Base-by-base conservation (phyloP, 1,140 invertebrate genomes). In the Panagrolaimus sp. region DNA sequence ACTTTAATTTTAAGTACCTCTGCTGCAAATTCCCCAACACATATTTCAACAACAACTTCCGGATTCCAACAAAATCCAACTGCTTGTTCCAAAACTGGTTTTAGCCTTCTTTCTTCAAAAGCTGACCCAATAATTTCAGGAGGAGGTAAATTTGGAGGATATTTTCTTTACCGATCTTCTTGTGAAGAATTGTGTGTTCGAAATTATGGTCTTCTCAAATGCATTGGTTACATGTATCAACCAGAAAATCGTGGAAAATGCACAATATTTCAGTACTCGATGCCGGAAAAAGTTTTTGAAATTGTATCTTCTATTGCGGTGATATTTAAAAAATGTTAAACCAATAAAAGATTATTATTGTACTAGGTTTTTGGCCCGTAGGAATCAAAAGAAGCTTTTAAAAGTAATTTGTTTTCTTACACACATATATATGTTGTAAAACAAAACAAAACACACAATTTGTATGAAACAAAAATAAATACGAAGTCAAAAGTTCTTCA, bases 201-300 rank as follows among this genome's bases (percentile, higher is more conserved):
- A n/a, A 43, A 64, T 17, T 64, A 64, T 38, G 63, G 63, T n/a
- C 63, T 64, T 43, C 17, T 64, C 8, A 32, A 17, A 43, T 64
- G 63, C n/a, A 43, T 64, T 43, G 63, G 63, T 5, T 64, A 64
- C 43, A 43, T 32, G 63, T 64, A 64, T 64, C 17, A 64, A 43
- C 43, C 43, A 4, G 17, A 24, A n/a, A 32, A 64, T 64, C 63
- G 63, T 32, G 63, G 63, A 38, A 43, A 64, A 15, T 64, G 63
- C n/a, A 43, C 28, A 17, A 64, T 64, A 9, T 64, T 43, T 28
- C 63, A 64, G 38, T 43, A 43, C 26, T n/a, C 28, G 28, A 24
- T 64, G 52, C 32, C 32, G 32, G 32, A 38, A 38, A 38, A 38
- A 38, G 7, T 38, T 38, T 2, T 38, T 38, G 32, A 38, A 38